phyloP scores from a whole-genome alignment of 2,113 vertebrate genomes.

The Gallinago undulata region DNA sequence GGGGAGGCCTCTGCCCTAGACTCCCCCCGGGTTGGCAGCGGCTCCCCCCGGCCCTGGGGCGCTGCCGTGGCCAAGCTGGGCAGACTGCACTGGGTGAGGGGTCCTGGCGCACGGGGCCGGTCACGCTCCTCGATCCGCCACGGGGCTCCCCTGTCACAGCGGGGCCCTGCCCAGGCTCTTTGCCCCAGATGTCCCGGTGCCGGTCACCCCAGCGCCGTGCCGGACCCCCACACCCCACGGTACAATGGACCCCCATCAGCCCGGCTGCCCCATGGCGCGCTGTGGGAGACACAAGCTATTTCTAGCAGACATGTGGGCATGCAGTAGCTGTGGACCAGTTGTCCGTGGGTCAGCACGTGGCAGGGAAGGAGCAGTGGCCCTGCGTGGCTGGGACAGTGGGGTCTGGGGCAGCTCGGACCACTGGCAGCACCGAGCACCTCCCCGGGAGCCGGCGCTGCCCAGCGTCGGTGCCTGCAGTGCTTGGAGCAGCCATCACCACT shows the following conservation, averaged over 20 bases:
- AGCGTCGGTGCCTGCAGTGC: not conserved
- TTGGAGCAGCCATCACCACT: rapidly evolving
- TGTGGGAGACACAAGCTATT: not conserved
- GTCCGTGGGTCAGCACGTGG: rapidly evolving
- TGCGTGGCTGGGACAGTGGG: rapidly evolving
- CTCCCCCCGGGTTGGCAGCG: not conserved
- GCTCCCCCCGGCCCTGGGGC: not conserved
- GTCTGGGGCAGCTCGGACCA: rapidly evolving
- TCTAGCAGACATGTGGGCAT: rapidly evolving
- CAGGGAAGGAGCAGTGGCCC: not conserved
- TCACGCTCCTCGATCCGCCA: not conserved
- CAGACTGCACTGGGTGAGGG: constrained; percentile 66
- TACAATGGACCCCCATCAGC: not conserved
- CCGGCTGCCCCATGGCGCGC: rapidly evolving
- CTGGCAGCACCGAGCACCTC: not conserved
- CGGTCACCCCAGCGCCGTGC: rapidly evolving
- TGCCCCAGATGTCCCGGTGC: not conserved
- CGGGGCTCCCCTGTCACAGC: not conserved
- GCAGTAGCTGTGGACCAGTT: not conserved
- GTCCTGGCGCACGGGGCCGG: not conserved
- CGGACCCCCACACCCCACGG: rapidly evolving
- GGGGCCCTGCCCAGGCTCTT: not conserved
- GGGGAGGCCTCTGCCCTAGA: constrained; percentile 52
- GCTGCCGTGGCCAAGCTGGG: not conserved
- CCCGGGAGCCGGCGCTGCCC: not conserved